A percentile compares a stretch with the other conserved stretches of the same genome.
These are phyloP conservation scores for Thymelicus lineola DNA, from an alignment of 2,888 invertebrate species.

Conservation along the genomic window DNA sequence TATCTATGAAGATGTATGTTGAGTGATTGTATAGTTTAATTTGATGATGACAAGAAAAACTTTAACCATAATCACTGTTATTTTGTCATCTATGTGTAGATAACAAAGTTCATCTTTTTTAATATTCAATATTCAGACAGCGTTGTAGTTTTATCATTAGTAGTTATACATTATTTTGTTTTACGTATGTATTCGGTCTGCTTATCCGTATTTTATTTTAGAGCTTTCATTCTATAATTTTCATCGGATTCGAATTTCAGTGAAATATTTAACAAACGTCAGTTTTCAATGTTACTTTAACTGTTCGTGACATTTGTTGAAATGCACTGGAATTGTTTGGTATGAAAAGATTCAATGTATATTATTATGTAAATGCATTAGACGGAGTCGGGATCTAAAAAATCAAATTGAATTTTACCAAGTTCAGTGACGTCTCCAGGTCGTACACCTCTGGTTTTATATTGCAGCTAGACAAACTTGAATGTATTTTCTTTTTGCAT, in stretches of 20 bases:
- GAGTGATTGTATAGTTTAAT: too few relatives aligned
- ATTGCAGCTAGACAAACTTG: background rate
- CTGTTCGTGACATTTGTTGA: conserved; percentile 23
- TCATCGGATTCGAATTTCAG: conserved; percentile 15
- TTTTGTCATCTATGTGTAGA: too few relatives aligned
- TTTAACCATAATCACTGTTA: too few relatives aligned
- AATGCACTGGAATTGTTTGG: conserved; percentile 11
- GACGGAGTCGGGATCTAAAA: conserved; percentile 18
- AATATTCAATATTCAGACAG: too few relatives aligned
- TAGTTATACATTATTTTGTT: too few relatives aligned
- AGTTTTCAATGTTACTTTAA: conserved; percentile 18
- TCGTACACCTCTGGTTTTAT: conserved; percentile 28
- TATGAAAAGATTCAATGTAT: background rate
- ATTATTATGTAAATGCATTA: conserved; percentile 17
- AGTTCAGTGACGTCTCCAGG: conserved; percentile 22
- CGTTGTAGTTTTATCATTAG: too few relatives aligned
- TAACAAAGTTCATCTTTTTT: too few relatives aligned
- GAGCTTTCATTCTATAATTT: conserved; percentile 2
- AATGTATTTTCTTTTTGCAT: conserved; percentile 8
- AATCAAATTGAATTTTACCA: conserved; percentile 15
- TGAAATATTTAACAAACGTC: conserved; percentile 8
- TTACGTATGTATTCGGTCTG: background rate
- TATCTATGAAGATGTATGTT: too few relatives aligned
- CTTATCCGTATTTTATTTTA: conserved; percentile 13
- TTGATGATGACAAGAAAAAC: too few relatives aligned